A percentile compares a stretch with the other conserved stretches of the same genome.
Evolutionary conservation across 2,113 vertebrate genomes (phyloP).

Genomic region (Capricornis sumatraensis): DNA sequence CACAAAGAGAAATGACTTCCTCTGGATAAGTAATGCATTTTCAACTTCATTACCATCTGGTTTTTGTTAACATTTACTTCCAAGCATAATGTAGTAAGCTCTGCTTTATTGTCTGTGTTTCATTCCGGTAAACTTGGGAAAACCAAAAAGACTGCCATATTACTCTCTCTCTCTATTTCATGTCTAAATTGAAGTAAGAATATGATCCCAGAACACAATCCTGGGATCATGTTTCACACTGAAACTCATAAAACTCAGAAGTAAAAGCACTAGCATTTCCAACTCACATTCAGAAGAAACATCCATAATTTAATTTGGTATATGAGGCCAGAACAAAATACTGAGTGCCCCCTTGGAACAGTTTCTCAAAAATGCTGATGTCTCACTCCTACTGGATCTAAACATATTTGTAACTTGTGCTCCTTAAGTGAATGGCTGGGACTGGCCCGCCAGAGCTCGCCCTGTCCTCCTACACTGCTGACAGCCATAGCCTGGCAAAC

Average conservation of each 20-base stretch:
- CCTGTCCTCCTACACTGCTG: constrained; percentile 13
- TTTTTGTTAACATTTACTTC: constrained; percentile 11
- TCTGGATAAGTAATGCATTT: not conserved
- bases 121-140: not conserved
- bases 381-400: not conserved
- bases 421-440: constrained; percentile 39
- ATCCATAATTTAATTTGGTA: not conserved
- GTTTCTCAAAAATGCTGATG: not conserved
- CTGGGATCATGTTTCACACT: not conserved
- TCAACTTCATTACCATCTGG: not conserved
- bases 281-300: not conserved
- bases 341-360: not conserved
- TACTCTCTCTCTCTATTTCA: not conserved
- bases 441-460: not conserved
- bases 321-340: not conserved
- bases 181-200: not conserved
- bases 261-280: not conserved
- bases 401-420: not conserved
- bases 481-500: not conserved
- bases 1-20: not conserved
- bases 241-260: not conserved
- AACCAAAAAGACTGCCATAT: not conserved
- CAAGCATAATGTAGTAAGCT: not conserved
- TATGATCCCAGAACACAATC: not conserved
- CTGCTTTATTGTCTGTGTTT: not conserved